These are phyloP conservation scores for Platycercus adscitus DNA, from an alignment of 2,113 vertebrate genomes.

Conservation along the genomic window DNA sequence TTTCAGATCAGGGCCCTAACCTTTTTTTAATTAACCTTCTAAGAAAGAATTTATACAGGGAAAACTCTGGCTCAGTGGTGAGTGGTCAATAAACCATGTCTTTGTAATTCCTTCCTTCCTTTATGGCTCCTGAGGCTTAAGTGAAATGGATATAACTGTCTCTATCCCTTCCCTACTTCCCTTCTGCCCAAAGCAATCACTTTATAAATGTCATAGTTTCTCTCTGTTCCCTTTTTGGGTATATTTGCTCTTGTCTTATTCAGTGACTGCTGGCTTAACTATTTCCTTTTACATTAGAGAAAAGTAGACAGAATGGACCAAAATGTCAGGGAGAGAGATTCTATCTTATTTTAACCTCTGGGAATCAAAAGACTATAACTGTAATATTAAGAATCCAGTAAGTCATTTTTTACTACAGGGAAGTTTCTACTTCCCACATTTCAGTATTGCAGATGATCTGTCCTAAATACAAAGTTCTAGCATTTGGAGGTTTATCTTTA, in stretches of 20 bases:
- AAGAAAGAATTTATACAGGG: slow-evolving; percentile 14
- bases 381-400: neutral
- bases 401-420: neutral
- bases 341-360: neutral
- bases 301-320: neutral
- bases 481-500: neutral
- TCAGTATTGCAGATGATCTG: neutral
- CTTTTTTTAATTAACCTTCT: slow-evolving; percentile 51
- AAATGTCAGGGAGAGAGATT: neutral
- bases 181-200: neutral
- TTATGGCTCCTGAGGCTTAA: slow-evolving; percentile 31
- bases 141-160: slow-evolving; percentile 43
- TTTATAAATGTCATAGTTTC: slow-evolving; percentile 23
- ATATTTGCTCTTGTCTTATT: neutral
- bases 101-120: slow-evolving; percentile 44
- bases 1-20: slow-evolving; percentile 6
- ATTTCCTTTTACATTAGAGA: neutral
- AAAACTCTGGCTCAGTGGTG: slow-evolving; percentile 28
- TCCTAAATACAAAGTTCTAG: neutral
- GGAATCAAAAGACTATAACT: neutral
- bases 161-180: neutral
- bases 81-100: slow-evolving; percentile 53
- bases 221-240: neutral
- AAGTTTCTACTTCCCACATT: neutral
- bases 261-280: neutral